Base-by-base conservation (phyloP, 2,113 vertebrate species). In the Taurulus bubalis region DNA sequence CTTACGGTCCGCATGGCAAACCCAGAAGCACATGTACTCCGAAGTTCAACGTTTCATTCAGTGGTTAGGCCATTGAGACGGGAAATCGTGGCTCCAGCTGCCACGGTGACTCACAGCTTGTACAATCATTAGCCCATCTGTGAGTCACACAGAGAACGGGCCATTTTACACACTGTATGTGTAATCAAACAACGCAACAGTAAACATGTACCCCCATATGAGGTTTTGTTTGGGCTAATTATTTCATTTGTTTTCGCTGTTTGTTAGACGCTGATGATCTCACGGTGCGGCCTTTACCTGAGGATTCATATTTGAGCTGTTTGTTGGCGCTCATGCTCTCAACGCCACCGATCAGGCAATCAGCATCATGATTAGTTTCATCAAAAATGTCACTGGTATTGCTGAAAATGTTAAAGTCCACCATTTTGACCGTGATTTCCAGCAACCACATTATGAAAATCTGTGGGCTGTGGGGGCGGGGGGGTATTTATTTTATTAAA, bases 91-190 rank as follows among this genome's bases (percentile, higher is more conserved):
- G 55, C 82, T 83, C 24, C 53, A 22, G 88, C 87, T 86, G 77
- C 79, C 75, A 71, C 70, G 42, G 79, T 89, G 90, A 93, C 83
- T 84, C 87, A 88, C 26, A 59, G 45, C 77, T 85, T 80, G 84
- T 85, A 86, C 83, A 78, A 80, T 82, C 76, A 82, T 83, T 83
- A 85, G 76, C 77, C 79, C 71, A 70, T 75, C 70, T 20, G 14
- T 90, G 90, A 90, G 71, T 92, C 77, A 59, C 67, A 42, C 42
- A 58, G 59, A 34, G 66, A 72, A 75, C 28, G 80, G 64, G 66
- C 69, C 49, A 70, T 68, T 71, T 80, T 72, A 85, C 83, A 80
- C 78, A 67, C 60, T 66, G 77, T 55, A 72, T 84, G 60, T 77
- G 74, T 38, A 76, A 83, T 86, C 77, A 60, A 51, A 79, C 56